A percentile compares a stretch with the other conserved stretches of the same genome.
phyloP scores from a whole-genome alignment of 2,113 vertebrate genomes.

The Zapornia atra region DNA sequence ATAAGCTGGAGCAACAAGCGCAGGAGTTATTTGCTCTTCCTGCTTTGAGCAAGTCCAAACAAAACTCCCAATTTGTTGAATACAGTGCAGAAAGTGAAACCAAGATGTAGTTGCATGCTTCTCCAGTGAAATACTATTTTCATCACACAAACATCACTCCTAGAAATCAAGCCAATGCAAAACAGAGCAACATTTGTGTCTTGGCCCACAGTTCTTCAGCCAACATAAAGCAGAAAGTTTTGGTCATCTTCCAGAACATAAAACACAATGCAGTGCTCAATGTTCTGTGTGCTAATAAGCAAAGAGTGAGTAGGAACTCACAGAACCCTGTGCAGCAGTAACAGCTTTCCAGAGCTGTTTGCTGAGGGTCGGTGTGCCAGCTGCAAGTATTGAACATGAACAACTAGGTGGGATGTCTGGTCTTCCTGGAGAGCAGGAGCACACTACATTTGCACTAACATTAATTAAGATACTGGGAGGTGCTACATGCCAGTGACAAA shows the following conservation, averaged over 20 bases:
- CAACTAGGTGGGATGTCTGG: not conserved
- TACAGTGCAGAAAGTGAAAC: not conserved
- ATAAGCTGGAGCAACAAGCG: not conserved
- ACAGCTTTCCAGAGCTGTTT: not conserved
- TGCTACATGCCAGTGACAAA: not conserved
- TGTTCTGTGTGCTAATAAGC: not conserved
- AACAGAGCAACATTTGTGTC: not conserved
- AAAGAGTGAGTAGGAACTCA: not conserved
- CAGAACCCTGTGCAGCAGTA: not conserved
- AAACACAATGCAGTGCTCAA: not conserved
- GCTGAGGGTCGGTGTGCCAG: not conserved
- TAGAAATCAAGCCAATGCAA: not conserved
- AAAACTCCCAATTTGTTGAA: not conserved
- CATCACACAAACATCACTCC: not conserved
- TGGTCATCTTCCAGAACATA: constrained; percentile 7
- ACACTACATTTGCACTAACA: not conserved
- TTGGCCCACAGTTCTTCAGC: not conserved
- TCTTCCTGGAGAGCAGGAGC: not conserved
- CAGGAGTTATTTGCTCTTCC: not conserved
- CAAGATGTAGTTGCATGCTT: not conserved
- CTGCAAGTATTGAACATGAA: not conserved
- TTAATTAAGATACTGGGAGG: not conserved
- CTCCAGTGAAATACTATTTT: not conserved
- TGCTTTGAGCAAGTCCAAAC: constrained; percentile 25
- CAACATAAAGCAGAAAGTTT: not conserved